Evolutionary conservation across 1,140 invertebrate species (phyloP).

Genomic region (Aradophagus sp.): DNA sequence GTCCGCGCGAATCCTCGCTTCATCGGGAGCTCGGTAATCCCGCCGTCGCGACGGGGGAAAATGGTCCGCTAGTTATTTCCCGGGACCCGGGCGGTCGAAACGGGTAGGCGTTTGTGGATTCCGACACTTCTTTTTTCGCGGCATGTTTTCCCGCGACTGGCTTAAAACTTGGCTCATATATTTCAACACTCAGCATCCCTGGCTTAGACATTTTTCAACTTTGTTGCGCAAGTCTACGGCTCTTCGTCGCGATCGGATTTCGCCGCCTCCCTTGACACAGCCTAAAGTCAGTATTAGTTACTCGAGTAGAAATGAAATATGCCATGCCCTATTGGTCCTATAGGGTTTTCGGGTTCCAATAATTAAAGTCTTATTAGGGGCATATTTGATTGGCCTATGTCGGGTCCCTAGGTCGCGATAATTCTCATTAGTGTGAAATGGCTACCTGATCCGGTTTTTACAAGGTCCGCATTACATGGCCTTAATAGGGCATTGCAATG

Average conservation of each 20-base stretch:
- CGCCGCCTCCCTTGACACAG: conserved; percentile 1
- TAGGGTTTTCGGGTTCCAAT: too few relatives aligned
- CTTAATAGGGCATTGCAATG: too few relatives aligned
- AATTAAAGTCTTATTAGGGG: too few relatives aligned
- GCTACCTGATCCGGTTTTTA: too few relatives aligned
- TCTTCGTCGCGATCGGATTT: conserved; percentile 27
- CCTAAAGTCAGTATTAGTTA: conserved; percentile 27
- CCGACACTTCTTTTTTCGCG: conserved; percentile 15
- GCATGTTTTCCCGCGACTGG: conserved; percentile 17
- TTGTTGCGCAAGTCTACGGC: conserved; percentile 24
- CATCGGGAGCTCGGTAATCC: conserved; percentile 24
- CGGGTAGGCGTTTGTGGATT: too few relatives aligned
- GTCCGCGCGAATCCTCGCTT: conserved; percentile 22
- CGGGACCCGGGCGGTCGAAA: too few relatives aligned
- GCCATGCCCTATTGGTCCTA: too few relatives aligned
- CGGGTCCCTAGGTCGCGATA: too few relatives aligned
- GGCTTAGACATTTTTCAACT: conserved; percentile 36
- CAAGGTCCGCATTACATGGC: too few relatives aligned
- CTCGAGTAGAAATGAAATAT: conserved; percentile 27
- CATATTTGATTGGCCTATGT: too few relatives aligned
- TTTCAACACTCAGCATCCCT: conserved; percentile 7
- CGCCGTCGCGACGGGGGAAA: conserved; percentile 1
- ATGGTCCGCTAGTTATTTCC: conserved; percentile 13
- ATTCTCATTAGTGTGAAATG: too few relatives aligned
- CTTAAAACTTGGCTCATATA: conserved; percentile 45